phyloP scores from a whole-genome alignment of 2,113 vertebrate genomes.

The Pedionomus torquatus region DNA sequence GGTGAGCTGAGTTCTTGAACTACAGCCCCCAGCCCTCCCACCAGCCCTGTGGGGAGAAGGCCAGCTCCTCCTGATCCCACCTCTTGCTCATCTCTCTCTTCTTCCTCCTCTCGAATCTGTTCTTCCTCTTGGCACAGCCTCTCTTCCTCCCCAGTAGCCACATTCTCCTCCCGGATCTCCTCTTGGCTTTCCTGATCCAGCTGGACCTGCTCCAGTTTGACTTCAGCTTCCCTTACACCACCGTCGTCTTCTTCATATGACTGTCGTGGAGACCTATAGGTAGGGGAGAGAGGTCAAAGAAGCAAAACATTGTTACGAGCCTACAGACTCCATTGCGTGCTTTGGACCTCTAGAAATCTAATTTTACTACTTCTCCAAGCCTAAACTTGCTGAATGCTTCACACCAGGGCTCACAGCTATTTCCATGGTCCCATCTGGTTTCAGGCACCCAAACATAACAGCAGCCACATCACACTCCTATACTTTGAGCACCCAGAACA shows the following conservation, averaged over 20 bases:
- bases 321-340: background rate
- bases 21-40: background rate
- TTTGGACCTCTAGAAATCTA: background rate
- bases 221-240: slow-evolving; percentile 68
- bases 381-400: background rate
- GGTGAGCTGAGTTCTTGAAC: background rate
- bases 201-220: slow-evolving; percentile 78
- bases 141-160: slow-evolving; percentile 74
- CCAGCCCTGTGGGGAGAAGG: background rate
- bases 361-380: background rate
- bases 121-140: slow-evolving; percentile 71
- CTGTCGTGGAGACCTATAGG: slow-evolving; percentile 18
- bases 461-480: background rate
- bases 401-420: background rate
- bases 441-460: background rate
- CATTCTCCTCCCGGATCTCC: slow-evolving; percentile 69
- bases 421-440: background rate
- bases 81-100: slow-evolving; percentile 77
- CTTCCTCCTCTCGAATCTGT: slow-evolving; percentile 49
- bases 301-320: background rate
- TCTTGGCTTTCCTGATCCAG: slow-evolving; percentile 66
- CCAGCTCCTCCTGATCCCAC: slow-evolving; percentile 49
- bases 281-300: background rate
- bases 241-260: slow-evolving; percentile 32
- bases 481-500: background rate